Evolutionary conservation across 1,140 invertebrate genomes (phyloP).

Genomic region (Drosophila sproati): DNA sequence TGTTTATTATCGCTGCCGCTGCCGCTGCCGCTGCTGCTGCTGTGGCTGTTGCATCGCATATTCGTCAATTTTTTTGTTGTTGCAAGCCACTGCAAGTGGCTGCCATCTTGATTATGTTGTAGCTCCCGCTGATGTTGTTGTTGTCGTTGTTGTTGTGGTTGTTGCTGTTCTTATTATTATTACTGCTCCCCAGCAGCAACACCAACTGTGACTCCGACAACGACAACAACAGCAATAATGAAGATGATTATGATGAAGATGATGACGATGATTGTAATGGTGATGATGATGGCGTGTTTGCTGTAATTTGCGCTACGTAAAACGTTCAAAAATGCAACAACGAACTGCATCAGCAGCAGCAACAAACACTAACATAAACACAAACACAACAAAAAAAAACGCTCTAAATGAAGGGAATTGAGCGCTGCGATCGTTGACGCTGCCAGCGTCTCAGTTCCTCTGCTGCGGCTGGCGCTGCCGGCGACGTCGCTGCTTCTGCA

Average conservation of each 20-base stretch:
- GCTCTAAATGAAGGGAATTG: conserved; percentile 82
- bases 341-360: conserved; percentile 63
- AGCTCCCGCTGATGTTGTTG: conserved; percentile 65
- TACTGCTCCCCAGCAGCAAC: conserved; percentile 52
- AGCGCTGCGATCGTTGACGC: conserved; percentile 80
- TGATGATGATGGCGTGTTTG: conserved; percentile 80
- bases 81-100: conserved; percentile 61
- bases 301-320: conserved; percentile 83
- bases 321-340: conserved; percentile 82
- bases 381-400: conserved; percentile 56
- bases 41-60: conserved; percentile 72
- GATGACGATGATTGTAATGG: conserved; percentile 51
- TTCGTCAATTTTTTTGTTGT: conserved; percentile 74
- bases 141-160: conserved; percentile 56
- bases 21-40: conserved; percentile 27
- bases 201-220: conserved; percentile 38
- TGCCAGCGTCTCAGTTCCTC: conserved; percentile 40
- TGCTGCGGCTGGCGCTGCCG: conserved; percentile 21
- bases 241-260: conserved; percentile 33
- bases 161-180: conserved; percentile 55
- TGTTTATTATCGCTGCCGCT: conserved; percentile 52
- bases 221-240: conserved; percentile 7
- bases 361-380: conserved; percentile 28
- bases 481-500: conserved; percentile 46
- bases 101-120: conserved; percentile 82